Base-by-base conservation (phyloP, 1,140 invertebrate genomes). In the Nasonia longicornis region DNA sequence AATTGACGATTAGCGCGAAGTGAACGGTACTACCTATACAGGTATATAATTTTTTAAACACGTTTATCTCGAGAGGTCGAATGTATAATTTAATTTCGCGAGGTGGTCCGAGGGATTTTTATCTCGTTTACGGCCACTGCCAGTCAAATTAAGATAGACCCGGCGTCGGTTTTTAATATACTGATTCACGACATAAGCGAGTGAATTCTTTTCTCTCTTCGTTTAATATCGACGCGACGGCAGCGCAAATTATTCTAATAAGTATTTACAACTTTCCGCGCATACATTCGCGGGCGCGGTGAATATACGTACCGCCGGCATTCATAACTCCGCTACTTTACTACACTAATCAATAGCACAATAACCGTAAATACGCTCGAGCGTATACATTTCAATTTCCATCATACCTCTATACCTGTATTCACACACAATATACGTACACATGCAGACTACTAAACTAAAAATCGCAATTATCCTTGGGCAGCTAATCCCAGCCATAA, bases 1-100 rank as follows among this genome's bases (percentile, higher is more conserved):
- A 81, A 84, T 86, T 82, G 84, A 82, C 83, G 84, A 85, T 80
- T 81, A 83, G 80, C 67, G 58, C 70, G 77, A 81, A 77, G 82
- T 77, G 83, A 75, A 83, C 64, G 83, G 71, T n/a, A 58, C 76
- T 64, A 74, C 75, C 72, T 38, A 38, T 78, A 64, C 35, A 52
- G 38, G 7, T 38, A 20, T 22, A 3, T 42, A 7, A 3, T 48
- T 58, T 58, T 58, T 58, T 58, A 1, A 0, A 3, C 4, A 58
- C 12, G 14, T 26, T 26, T 14, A 48, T 14, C 11, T 14, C 14
- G 1, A 58, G 16, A 58, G 4, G 16, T n/a, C 16, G 48, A 52
- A 52, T 16, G 0, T 52, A 14, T 52, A 42, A 42, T 52, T 52
- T 52, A 14, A 20, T 52, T 2, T 52, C 48, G 16, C 48, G 48